Percentiles rank a stretch among this genome's conserved stretches.
phyloP scores from a whole-genome alignment of 2,888 invertebrate species.

The Nemoura dubitans region DNA sequence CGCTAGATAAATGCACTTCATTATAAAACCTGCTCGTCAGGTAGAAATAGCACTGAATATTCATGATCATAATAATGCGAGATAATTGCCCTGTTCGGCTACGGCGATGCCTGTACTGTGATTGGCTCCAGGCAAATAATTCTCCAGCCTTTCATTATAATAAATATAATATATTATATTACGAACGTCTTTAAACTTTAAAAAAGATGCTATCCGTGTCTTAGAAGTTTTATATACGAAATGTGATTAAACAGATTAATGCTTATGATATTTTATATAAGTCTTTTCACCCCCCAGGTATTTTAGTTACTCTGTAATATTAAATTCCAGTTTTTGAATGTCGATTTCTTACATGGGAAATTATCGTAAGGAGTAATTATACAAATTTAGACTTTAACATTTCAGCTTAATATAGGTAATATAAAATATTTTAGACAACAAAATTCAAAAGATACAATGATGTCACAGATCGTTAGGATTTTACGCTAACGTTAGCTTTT shows the following conservation, averaged over 20 bases:
- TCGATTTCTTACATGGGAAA: neutral
- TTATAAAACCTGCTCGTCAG: neutral
- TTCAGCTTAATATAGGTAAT: neutral
- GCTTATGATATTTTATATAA: neutral
- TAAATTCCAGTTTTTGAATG: neutral
- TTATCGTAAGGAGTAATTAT: neutral
- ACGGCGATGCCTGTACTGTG: neutral
- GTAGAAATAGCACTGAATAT: neutral
- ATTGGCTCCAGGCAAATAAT: constrained; percentile 31
- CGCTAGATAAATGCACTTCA: neutral
- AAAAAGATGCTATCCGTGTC: neutral
- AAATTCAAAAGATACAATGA: neutral
- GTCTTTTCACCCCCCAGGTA: neutral
- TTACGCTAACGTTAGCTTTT: neutral
- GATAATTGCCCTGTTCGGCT: constrained; percentile 45
- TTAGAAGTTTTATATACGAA: neutral
- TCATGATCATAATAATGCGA: constrained; percentile 43
- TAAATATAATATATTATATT: neutral
- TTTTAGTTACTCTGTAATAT: neutral
- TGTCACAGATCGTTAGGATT: neutral
- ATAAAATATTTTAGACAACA: neutral
- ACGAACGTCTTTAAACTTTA: neutral
- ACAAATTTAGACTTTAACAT: neutral
- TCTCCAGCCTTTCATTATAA: constrained; percentile 7
- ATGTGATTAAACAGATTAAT: neutral